Evolutionary conservation across 2,888 invertebrate species (phyloP).

Genomic region (Fragum fragum): DNA sequence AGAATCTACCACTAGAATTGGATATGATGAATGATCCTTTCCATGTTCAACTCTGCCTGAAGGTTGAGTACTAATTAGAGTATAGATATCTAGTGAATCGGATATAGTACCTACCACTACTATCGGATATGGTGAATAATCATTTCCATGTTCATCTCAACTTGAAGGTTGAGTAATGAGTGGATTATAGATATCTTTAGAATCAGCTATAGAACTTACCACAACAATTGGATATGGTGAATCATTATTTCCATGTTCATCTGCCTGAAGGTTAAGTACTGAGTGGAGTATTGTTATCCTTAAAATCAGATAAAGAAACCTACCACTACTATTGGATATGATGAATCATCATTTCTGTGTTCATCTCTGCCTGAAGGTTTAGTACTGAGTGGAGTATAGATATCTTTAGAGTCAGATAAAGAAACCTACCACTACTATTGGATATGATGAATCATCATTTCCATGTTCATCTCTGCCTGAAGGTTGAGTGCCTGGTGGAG

Average conservation of each 20-base stretch:
- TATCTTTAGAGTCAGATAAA: too few relatives aligned
- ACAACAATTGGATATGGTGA: conserved; percentile 95
- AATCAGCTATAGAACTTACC: conserved; percentile 86
- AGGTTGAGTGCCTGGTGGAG: conserved; percentile 96
- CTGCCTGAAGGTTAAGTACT: conserved; percentile 92
- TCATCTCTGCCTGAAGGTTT: conserved; percentile 83
- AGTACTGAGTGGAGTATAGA: not conserved
- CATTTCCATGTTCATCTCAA: too few relatives aligned
- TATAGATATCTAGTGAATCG: conserved; percentile 68
- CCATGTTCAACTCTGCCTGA: too few relatives aligned
- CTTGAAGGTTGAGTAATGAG: too few relatives aligned
- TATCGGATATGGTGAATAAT: conserved; percentile 53
- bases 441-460: conserved; percentile 91
- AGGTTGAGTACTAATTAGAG: too few relatives aligned
- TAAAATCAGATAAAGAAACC: conserved; percentile 92
- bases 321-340: conserved; percentile 95
- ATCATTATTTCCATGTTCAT: conserved; percentile 88
- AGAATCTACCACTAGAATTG: conserved; percentile 94
- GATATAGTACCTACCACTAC: conserved; percentile 89
- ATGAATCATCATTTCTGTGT: conserved; percentile 89
- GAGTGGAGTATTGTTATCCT: conserved; percentile 92
- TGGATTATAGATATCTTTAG: too few relatives aligned
- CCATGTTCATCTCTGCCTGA: conserved; percentile 88
- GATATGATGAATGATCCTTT: conserved; percentile 90
- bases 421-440: conserved; percentile 92